Percentiles rank a stretch among this genome's conserved stretches.
These are phyloP conservation scores for Pyrgilauda ruficollis DNA, from an alignment of 2,113 vertebrate species.

Conservation along the genomic window DNA sequence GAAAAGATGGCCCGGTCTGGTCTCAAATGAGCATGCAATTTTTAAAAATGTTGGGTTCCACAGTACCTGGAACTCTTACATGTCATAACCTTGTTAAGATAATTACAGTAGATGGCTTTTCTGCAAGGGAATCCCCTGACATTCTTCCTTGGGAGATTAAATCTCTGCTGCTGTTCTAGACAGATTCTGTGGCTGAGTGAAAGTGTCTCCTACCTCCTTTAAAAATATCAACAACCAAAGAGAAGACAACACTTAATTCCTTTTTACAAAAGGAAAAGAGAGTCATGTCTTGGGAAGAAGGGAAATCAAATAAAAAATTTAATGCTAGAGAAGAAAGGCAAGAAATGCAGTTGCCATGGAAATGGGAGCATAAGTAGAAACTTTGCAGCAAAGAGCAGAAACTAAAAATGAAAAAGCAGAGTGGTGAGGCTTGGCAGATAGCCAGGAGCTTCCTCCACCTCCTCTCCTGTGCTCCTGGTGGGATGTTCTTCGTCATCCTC, in stretches of 20 bases:
- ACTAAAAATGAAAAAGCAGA: slow-evolving; percentile 56
- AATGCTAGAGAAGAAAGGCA: slow-evolving; percentile 53
- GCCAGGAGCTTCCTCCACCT: slow-evolving; percentile 28
- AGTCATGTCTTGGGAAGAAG: slow-evolving; percentile 50
- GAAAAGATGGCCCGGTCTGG: neutral
- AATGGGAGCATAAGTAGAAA: slow-evolving; percentile 72
- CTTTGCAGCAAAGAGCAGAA: slow-evolving; percentile 61
- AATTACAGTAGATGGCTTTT: neutral
- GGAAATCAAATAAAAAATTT: slow-evolving; percentile 62
- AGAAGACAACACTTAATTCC: slow-evolving; percentile 20
- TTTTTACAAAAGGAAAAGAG: neutral
- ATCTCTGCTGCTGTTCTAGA: neutral
- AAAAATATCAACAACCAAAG: neutral
- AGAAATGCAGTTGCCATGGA: slow-evolving; percentile 71
- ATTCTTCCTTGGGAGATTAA: neutral
- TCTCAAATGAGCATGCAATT: neutral
- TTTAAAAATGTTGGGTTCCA: neutral
- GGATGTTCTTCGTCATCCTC: neutral
- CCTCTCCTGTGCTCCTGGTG: neutral
- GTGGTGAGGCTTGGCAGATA: slow-evolving; percentile 30
- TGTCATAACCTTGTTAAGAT: neutral
- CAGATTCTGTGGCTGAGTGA: neutral
- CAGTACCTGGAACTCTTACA: neutral
- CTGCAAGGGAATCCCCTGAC: slow-evolving; percentile 20
- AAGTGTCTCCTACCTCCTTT: neutral